phyloP scores from a whole-genome alignment of 1,140 invertebrate genomes.

The Episyrphus balteatus region DNA sequence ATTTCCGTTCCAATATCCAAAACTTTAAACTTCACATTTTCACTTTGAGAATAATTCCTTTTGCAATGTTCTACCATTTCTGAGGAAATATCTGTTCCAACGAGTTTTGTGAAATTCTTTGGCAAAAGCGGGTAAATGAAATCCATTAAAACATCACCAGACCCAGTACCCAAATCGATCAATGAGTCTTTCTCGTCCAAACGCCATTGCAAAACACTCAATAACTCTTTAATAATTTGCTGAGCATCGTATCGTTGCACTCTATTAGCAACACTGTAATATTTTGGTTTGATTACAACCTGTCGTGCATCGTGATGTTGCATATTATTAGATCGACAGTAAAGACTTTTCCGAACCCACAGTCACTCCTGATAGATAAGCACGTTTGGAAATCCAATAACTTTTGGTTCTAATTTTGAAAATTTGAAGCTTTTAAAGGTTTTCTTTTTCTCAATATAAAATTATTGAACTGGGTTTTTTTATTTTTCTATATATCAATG shows the following conservation, averaged over 20 bases:
- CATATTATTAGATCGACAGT: too few relatives aligned
- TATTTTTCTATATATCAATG: too few relatives aligned
- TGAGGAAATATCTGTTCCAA: constrained; percentile 53
- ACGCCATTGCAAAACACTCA: constrained; percentile 43
- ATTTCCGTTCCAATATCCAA: constrained; percentile 47
- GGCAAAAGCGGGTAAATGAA: constrained; percentile 51
- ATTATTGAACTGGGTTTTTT: too few relatives aligned
- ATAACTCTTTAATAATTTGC: constrained; percentile 50
- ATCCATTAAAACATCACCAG: constrained; percentile 52
- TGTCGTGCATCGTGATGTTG: too few relatives aligned
- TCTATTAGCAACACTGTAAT: constrained; percentile 37
- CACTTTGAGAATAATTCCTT: constrained; percentile 25
- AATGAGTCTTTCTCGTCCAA: constrained; percentile 39
- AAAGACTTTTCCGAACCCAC: too few relatives aligned
- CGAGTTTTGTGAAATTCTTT: constrained; percentile 30
- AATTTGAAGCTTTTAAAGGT: too few relatives aligned
- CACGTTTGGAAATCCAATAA: too few relatives aligned
- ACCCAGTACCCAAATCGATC: constrained; percentile 65
- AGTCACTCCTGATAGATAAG: too few relatives aligned
- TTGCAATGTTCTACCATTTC: constrained; percentile 54
- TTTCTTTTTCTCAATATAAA: too few relatives aligned
- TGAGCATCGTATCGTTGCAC: constrained; percentile 51
- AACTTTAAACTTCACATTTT: constrained; percentile 42
- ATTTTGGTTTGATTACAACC: too few relatives aligned
- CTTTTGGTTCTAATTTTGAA: too few relatives aligned